phyloP scores from a whole-genome alignment of 2,888 invertebrate genomes.

The Pollenia griseotomentosa region DNA sequence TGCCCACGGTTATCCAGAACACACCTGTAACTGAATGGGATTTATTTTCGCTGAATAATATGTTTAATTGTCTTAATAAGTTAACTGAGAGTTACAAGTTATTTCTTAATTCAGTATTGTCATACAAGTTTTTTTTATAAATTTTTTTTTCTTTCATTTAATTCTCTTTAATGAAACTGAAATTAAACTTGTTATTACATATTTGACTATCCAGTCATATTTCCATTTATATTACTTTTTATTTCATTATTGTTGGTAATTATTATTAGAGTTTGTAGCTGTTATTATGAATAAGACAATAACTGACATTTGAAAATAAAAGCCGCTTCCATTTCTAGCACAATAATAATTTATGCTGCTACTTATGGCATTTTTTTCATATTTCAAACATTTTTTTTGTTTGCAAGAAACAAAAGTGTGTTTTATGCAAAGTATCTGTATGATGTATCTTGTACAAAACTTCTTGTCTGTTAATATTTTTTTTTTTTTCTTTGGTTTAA shows the following conservation, averaged over 20 bases:
- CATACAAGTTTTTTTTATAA: too few relatives aligned
- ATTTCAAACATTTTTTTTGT: slow-evolving; percentile 11
- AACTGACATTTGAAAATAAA: slow-evolving; percentile 47
- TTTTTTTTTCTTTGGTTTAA: slow-evolving; percentile 16
- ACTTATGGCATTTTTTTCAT: neutral
- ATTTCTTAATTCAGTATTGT: too few relatives aligned
- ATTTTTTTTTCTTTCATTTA: neutral
- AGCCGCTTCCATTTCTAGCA: slow-evolving; percentile 48
- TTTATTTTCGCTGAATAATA: too few relatives aligned
- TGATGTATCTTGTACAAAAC: slow-evolving; percentile 37
- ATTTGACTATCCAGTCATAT: neutral
- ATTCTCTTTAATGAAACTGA: neutral
- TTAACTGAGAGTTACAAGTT: too few relatives aligned
- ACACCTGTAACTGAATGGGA: too few relatives aligned
- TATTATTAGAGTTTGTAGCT: neutral
- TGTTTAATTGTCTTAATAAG: too few relatives aligned
- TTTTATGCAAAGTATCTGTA: slow-evolving; percentile 62
- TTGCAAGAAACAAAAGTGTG: slow-evolving; percentile 42
- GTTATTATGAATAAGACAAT: slow-evolving; percentile 19
- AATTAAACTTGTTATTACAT: slow-evolving; percentile 47
- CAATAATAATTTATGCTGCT: slow-evolving; percentile 64
- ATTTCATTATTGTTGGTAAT: slow-evolving; percentile 50
- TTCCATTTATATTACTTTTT: slow-evolving; percentile 49
- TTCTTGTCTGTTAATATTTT: slow-evolving; percentile 51
- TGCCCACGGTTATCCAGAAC: too few relatives aligned